phyloP scores from a whole-genome alignment of 2,113 vertebrate genomes.

The Manacus vitellinus region DNA sequence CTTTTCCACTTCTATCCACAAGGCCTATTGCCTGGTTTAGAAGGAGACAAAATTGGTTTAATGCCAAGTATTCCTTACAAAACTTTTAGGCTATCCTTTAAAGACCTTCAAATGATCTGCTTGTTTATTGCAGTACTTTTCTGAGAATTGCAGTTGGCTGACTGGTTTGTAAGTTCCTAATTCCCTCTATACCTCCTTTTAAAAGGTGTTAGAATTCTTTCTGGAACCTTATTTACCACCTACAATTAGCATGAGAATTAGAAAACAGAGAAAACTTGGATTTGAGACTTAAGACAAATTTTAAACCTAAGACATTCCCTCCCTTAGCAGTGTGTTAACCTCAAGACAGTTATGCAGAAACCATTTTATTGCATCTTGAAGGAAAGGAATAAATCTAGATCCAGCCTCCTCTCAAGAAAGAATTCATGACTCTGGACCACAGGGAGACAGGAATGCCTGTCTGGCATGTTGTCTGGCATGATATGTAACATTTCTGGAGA shows the following conservation, averaged over 20 bases:
- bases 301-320: background rate
- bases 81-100: background rate
- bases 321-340: background rate
- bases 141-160: background rate
- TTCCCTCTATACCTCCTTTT: background rate
- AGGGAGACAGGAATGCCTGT: background rate
- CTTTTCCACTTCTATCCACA: background rate
- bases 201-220: background rate
- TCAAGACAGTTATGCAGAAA: background rate
- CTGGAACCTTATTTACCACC: background rate
- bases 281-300: background rate
- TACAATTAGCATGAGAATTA: background rate
- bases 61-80: background rate
- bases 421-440: background rate
- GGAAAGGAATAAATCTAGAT: background rate
- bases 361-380: background rate
- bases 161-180: background rate
- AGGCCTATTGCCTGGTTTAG: background rate
- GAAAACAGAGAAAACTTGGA: background rate
- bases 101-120: background rate
- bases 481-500: background rate
- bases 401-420: background rate
- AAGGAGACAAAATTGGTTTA: background rate
- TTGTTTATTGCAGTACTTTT: background rate
- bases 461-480: background rate